Evolutionary conservation across 2,113 vertebrate species (phyloP), one percentile per base, ranked within the genome.

Genomic region (Oreochromis aureus): DNA sequence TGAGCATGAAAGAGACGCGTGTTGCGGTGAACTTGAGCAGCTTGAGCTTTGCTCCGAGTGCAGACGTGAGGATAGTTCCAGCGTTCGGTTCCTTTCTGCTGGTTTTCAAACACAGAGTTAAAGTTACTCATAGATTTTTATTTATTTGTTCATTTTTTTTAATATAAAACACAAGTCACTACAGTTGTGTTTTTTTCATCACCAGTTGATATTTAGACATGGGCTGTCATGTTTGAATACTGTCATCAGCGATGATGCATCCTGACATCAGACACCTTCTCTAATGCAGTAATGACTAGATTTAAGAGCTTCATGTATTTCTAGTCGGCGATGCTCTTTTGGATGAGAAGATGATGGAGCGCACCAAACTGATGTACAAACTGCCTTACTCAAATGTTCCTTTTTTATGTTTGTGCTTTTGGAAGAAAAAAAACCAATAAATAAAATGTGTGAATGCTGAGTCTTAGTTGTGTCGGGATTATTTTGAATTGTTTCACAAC

Each of bases 391-490:
- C 89, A 7, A 81, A 93, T 94, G 92, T 87, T 94, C 86, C 86
- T 94, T 96, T 96, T 96, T 95, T 95, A 95, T 95, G 93, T 96
- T 95, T 95, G 81, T 95, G 93, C 83, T 94, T 96, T 96, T 96
- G 93, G 93, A 92, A 96, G 92, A 93, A 51, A 93, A 94, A 95
- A 82, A 92, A 34, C 9, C n/a, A 36, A 92, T 3, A 12, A 82
- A 80, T 92, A 94, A 96, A 94, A 93, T 56, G 89, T 93, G 86
- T 93, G 89, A 93, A 92, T 91, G 81, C 80, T 79, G 63, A 88
- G 32, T 86, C 36, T 34, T 13, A 73, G 15, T 7, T 15, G 34
- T 87, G 22, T 59, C 2, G 2, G 46, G 63, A 12, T 76, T 48
- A 48, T n/a, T 59, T 82, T 54, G 80, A 10, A n/a, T 78, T 32